Conservation (phyloP, 2,797 vertebrate species). For the Hapalemur alaotrensis region DNA sequence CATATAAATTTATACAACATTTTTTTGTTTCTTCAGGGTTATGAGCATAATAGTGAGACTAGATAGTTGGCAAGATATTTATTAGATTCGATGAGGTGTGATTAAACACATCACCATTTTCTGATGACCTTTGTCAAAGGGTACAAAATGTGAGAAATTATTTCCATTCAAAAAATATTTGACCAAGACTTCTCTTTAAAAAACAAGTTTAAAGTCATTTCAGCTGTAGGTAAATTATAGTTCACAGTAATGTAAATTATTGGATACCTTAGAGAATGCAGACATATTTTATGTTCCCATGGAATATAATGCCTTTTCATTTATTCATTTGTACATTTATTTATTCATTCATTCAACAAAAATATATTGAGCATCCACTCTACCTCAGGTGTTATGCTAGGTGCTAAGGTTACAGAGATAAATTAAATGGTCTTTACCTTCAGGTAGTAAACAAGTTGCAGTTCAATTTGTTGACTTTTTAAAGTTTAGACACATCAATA, state of each 20-base stretch:
- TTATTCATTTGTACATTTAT: background rate
- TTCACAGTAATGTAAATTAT: background rate
- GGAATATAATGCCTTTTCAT: background rate
- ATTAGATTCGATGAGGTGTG: background rate
- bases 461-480: background rate
- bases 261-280: background rate
- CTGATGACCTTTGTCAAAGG: background rate
- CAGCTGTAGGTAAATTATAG: background rate
- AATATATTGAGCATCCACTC: background rate
- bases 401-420: background rate
- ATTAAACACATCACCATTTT: background rate
- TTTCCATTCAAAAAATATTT: background rate
- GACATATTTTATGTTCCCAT: background rate
- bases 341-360: conserved; percentile 7
- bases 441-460: conserved; percentile 24
- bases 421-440: conserved; percentile 29
- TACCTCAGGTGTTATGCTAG: background rate
- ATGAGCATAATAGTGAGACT: background rate
- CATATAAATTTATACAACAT: background rate
- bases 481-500: background rate
- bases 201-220: conserved; percentile 36
- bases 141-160: background rate
- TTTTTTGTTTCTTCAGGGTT: background rate
- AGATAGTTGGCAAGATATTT: background rate
- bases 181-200: background rate